These are phyloP conservation scores for Tiliqua scincoides DNA, from an alignment of 2,113 vertebrate species.

Conservation along the genomic window DNA sequence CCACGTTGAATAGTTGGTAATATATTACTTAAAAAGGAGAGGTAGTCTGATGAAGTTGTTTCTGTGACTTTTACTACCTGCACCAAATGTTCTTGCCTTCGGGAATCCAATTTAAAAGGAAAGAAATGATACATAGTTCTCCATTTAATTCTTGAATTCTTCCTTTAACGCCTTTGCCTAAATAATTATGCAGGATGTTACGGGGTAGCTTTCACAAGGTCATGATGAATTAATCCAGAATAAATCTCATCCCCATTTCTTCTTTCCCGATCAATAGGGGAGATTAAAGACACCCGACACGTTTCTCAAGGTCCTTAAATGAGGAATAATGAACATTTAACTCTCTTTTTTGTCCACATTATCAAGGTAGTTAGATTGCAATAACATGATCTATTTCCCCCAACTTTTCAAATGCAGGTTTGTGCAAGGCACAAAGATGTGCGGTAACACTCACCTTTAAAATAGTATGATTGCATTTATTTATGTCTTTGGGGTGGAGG, in stretches of 20 bases:
- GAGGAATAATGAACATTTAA: background rate
- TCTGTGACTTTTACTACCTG: constrained; percentile 53
- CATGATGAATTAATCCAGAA: background rate
- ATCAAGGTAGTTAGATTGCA: background rate
- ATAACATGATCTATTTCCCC: background rate
- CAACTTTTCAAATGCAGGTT: background rate
- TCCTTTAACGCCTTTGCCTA: constrained; percentile 50
- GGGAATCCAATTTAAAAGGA: constrained; percentile 57
- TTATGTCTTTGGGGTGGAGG: background rate
- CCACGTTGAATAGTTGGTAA: constrained; percentile 45
- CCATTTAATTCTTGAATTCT: constrained; percentile 43
- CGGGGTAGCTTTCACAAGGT: background rate
- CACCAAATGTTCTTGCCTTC: constrained; percentile 47
- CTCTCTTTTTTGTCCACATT: background rate
- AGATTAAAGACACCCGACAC: background rate
- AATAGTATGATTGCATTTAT: background rate
- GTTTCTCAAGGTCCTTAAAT: background rate
- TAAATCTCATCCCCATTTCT: background rate
- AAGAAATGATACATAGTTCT: constrained; percentile 33
- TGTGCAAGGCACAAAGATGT: background rate
- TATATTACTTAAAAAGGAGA: constrained; percentile 46
- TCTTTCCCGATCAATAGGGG: background rate
- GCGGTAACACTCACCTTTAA: background rate
- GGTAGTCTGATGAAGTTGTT: constrained; percentile 42
- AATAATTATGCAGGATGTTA: constrained; percentile 23